These are phyloP conservation scores for Asbolus verrucosus DNA, from an alignment of 1,140 invertebrate species.

Conservation along the genomic window DNA sequence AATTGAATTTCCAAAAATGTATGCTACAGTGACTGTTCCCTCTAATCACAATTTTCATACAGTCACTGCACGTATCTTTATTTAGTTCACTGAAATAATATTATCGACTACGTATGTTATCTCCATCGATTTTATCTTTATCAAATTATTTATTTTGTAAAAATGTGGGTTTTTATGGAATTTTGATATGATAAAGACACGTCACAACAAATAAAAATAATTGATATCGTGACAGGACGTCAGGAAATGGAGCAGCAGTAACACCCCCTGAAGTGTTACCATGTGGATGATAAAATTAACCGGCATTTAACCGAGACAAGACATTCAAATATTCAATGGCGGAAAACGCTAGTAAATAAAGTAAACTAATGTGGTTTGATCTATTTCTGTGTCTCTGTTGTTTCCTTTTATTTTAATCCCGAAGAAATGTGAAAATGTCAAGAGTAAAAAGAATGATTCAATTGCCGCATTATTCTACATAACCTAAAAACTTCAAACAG, in stretches of 20 bases:
- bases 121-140: too few relatives aligned
- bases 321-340: conserved; percentile 19
- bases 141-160: too few relatives aligned
- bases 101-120: too few relatives aligned
- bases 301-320: conserved; percentile 4
- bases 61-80: too few relatives aligned
- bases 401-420: conserved; percentile 6
- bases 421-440: conserved; percentile 18
- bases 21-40: too few relatives aligned
- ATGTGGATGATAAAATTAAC: conserved; percentile 16
- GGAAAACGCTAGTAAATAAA: conserved; percentile 21
- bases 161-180: too few relatives aligned
- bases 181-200: too few relatives aligned
- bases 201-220: too few relatives aligned
- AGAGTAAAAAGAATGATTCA: background rate
- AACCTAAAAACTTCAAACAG: background rate
- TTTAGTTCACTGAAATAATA: too few relatives aligned
- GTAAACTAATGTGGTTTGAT: conserved; percentile 27
- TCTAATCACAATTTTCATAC: too few relatives aligned
- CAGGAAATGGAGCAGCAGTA: conserved; percentile 1
- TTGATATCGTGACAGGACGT: background rate
- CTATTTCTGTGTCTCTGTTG: conserved; percentile 7
- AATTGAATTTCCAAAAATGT: too few relatives aligned
- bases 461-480: background rate
- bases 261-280: conserved; percentile 6